Conservation (phyloP, 2,797 vertebrate species). For the Sebastes jordani region DNA sequence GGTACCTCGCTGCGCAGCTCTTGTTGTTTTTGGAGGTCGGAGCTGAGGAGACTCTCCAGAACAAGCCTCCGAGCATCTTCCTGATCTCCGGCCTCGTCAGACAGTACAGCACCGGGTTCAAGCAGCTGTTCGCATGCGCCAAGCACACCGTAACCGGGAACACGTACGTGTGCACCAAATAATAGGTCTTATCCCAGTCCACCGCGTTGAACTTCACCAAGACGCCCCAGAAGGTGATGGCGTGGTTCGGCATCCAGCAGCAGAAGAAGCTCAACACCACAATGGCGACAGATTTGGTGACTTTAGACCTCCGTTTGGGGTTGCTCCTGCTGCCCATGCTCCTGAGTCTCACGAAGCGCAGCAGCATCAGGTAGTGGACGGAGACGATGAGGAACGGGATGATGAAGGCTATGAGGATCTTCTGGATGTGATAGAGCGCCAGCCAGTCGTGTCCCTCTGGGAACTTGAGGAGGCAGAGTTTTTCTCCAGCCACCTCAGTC, state of each 20-base stretch:
- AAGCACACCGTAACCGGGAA: constrained; percentile 85
- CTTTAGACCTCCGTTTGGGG: constrained; percentile 73
- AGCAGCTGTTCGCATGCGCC: constrained; percentile 85
- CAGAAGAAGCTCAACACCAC: constrained; percentile 81
- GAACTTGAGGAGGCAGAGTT: constrained; percentile 84
- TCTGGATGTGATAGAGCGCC: constrained; percentile 86
- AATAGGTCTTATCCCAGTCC: constrained; percentile 82
- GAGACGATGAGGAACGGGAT: constrained; percentile 82
- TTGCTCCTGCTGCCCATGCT: constrained; percentile 70
- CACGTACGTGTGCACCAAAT: constrained; percentile 83
- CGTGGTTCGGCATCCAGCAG: constrained; percentile 85
- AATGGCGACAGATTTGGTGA: constrained; percentile 83
- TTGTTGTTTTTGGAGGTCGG: constrained; percentile 44
- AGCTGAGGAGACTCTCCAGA: constrained; percentile 75
- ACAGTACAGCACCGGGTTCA: constrained; percentile 86
- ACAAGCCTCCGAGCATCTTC: constrained; percentile 77
- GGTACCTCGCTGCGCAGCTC: constrained; percentile 49
- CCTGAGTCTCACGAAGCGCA: constrained; percentile 76
- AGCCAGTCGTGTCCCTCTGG: constrained; percentile 84
- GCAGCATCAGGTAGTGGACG: constrained; percentile 80
- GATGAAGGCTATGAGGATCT: constrained; percentile 84
- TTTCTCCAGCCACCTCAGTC: constrained; percentile 81
- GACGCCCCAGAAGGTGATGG: constrained; percentile 86
- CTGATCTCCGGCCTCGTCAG: constrained; percentile 85
- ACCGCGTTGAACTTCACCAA: constrained; percentile 84